These are phyloP conservation scores for Leptinotarsa haldemani DNA, from an alignment of 2,888 invertebrate species.

Conservation along the genomic window DNA sequence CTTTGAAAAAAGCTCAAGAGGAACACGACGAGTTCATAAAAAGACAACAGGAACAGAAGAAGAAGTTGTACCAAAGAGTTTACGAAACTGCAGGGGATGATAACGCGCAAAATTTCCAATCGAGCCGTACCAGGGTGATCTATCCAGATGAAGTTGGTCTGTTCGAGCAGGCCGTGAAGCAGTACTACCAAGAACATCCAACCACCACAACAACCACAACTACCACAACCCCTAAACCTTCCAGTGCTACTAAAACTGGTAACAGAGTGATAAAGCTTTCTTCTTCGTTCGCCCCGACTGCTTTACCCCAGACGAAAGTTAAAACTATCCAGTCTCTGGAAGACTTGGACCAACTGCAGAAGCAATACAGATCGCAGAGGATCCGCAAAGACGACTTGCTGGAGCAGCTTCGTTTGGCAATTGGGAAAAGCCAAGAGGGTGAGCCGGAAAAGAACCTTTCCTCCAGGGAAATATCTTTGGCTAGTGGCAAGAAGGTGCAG, in stretches of 20 bases:
- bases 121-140: slow-evolving; percentile 66
- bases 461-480: slow-evolving; percentile 78
- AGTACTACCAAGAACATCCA: slow-evolving; percentile 77
- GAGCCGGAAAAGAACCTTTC: slow-evolving; percentile 77
- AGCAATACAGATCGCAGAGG: slow-evolving; percentile 67
- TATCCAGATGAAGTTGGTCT: slow-evolving; percentile 74
- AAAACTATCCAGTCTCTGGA: slow-evolving; percentile 62
- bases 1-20: slow-evolving; percentile 80
- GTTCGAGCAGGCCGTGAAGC: slow-evolving; percentile 75
- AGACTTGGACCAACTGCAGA: slow-evolving; percentile 62
- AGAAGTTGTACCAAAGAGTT: slow-evolving; percentile 66
- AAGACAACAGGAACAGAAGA: slow-evolving; percentile 75
- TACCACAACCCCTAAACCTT: slow-evolving; percentile 67
- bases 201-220: slow-evolving; percentile 78
- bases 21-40: slow-evolving; percentile 78
- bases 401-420: slow-evolving; percentile 79
- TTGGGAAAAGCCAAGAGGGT: slow-evolving; percentile 75
- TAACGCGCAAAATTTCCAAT: slow-evolving; percentile 55
- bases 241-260: slow-evolving; percentile 62
- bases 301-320: slow-evolving; percentile 70
- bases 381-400: slow-evolving; percentile 78
- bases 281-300: slow-evolving; percentile 61
- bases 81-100: slow-evolving; percentile 61
- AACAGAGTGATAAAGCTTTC: slow-evolving; percentile 13
- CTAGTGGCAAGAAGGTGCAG: slow-evolving; percentile 82